phyloP scores from a whole-genome alignment of 2,113 vertebrate species.

The Notarius quadriscutis region DNA sequence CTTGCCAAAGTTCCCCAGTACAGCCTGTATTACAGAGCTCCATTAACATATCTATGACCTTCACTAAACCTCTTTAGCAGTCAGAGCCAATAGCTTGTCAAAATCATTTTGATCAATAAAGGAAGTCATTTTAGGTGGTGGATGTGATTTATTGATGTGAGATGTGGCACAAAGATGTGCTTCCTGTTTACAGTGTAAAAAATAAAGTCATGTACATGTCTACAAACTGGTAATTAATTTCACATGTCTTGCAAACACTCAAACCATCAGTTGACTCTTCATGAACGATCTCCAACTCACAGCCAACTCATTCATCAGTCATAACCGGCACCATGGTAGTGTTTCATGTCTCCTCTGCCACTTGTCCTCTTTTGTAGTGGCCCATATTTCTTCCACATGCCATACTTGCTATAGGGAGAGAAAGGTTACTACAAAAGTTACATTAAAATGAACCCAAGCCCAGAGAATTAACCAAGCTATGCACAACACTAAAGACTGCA shows the following conservation, averaged over 20 bases:
- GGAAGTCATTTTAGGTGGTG: background rate
- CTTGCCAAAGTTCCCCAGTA: conserved; percentile 71
- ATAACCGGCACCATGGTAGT: background rate
- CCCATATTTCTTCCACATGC: conserved; percentile 13
- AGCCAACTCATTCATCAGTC: background rate
- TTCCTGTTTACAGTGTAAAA: background rate
- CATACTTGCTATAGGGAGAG: background rate
- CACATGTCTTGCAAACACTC: too few species aligned
- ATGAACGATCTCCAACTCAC: background rate
- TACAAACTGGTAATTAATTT: background rate
- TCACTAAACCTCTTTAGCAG: background rate
- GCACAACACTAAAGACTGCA: background rate
- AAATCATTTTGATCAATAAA: background rate
- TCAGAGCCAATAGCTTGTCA: background rate
- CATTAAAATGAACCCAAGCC: background rate
- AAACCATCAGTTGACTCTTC: too few species aligned
- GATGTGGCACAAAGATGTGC: background rate
- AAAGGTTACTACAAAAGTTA: background rate
- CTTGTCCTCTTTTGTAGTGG: background rate
- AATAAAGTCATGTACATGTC: background rate
- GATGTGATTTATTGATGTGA: background rate
- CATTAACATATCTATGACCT: background rate
- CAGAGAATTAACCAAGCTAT: background rate
- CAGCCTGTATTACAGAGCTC: conserved; percentile 75
- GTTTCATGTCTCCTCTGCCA: background rate